Evolutionary conservation across 1,140 invertebrate genomes (phyloP), one percentile per base, ranked within the genome.

Genomic region (Drosophila sp.): DNA sequence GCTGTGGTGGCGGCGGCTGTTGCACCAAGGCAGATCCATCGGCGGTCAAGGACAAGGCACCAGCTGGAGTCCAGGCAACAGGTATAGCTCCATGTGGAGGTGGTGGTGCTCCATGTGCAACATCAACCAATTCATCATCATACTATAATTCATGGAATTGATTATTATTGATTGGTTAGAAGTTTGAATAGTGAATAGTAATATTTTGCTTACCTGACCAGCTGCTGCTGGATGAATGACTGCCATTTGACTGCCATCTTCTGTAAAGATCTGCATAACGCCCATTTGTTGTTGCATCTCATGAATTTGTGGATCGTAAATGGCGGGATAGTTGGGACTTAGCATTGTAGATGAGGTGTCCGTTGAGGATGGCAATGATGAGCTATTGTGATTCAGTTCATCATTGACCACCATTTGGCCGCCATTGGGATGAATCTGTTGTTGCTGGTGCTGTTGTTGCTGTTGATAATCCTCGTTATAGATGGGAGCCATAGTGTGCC

Each of bases 251-350:
- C 44, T 27, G 4, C 71, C 73, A 58, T 91, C 87, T 40, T 91
- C 90, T 27, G 44, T 17, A 29, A 84, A 91, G 32, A 91, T 90
- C 62, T 91, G 90, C 84, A 91, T 81, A 33, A 91, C 83, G 33
- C 85, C 72, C 90, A 91, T 90, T 63, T 90, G 90, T 33, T 91
- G 90, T 61, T 90, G 87, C 44, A 91, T 78, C 23, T 91, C 90
- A 57, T 91, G 90, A 17, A 91, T 66, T 65, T 91, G 87, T 47
- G 84, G 32, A 63, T 91, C 90, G 64, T 91, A 91, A 2, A 91
- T 91, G 58, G 44, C 44, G 44, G 79, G 60, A 76, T 91, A 91
- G 50, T 76, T 91, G 32, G 90, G 90, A 73, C 91, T 92, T 11
- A 92, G 41, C 85, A 92, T 85, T 66, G 78, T 91, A 4, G 90